Evolutionary conservation across 2,113 vertebrate genomes (phyloP), one percentile per base, ranked within the genome.

Genomic region (Pao palembangensis): DNA sequence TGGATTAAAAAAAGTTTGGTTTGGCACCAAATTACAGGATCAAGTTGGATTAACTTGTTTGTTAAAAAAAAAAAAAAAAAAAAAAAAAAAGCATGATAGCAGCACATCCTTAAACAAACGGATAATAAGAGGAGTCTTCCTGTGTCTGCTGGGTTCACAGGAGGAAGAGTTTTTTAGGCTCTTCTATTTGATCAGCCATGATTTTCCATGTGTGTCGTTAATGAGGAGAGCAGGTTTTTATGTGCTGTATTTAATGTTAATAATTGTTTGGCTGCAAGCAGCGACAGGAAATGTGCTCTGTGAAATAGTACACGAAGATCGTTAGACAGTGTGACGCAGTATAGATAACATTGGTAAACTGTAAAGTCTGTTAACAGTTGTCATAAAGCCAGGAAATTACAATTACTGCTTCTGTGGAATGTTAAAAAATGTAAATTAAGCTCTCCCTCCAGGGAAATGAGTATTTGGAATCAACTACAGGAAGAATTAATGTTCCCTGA

Each of bases 391-490:
- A 58, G 49, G 25, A 51, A 6, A 21, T 69, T 55, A 65, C 15
- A 16, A 23, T 56, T 66, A 61, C 62, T 58, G 43, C 51, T 48
- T 54, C 16, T 21, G 8, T 59, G 19, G 43, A 50, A 8, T 19
- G 12, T 47, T 44, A 23, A 61, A 63, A 54, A 62, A 50, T 16
- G 6, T 7, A 0, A 65, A 54, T 71, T 47, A 38, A 69, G 21
- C 21, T 64, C 55, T 72, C 64, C 56, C 46, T 14, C 14, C 5
- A 64, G 53, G 49, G 70, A 78, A 80, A 70, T 65, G 53, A 44
- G 67, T 75, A 62, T 65, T 66, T 58, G n/a, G 25, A 73, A 66
- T 76, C 49, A 75, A 73, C 76, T 80, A 78, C 60, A 68, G 57
- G 73, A 65, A 59, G 46, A 58, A 48, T 53, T 70, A 60, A 75